Conservation (phyloP, 2,113 vertebrate species). For the Athene noctua region DNA sequence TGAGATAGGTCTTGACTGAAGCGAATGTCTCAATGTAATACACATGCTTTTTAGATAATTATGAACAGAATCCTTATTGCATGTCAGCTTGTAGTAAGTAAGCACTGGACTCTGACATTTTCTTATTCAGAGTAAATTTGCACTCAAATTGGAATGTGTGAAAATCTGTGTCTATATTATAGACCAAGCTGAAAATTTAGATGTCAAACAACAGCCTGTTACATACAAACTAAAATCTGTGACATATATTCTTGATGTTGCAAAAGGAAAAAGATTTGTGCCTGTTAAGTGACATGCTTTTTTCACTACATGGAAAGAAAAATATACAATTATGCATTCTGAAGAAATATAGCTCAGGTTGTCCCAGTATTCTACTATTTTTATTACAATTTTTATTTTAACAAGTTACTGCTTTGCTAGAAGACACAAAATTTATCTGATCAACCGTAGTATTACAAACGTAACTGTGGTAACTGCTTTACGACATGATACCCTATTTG, state of each 20-base stretch:
- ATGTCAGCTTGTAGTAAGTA: background rate
- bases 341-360: background rate
- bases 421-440: background rate
- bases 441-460: background rate
- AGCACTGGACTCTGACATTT: background rate
- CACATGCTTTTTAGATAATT: background rate
- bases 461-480: background rate
- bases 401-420: background rate
- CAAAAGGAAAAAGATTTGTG: background rate
- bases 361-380: background rate
- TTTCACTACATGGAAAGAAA: background rate
- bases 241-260: background rate
- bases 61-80: background rate
- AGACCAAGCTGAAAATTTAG: background rate
- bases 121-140: background rate
- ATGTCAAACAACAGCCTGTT: background rate
- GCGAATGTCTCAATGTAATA: background rate
- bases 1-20: background rate
- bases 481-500: background rate
- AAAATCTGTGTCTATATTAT: background rate
- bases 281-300: background rate
- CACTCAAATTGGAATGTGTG: background rate
- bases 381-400: background rate
- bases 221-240: background rate
- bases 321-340: fast-evolving